A percentile compares a stretch with the other conserved stretches of the same genome.
These are phyloP conservation scores for Zhuqinia jingwanae DNA, from an alignment of 2,888 invertebrate genomes.

Conservation along the genomic window DNA sequence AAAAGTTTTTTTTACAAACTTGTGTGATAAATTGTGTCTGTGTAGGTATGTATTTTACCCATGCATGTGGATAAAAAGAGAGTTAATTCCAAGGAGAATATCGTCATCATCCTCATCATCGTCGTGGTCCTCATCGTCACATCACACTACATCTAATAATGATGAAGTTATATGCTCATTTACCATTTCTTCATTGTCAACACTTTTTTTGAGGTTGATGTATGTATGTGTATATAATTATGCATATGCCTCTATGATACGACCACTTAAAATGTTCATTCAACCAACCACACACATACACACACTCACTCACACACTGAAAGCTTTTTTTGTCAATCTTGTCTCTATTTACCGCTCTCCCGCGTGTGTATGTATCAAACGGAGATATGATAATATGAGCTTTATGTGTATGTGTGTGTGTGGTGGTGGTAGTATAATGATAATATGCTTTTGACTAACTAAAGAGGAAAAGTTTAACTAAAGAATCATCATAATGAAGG, in stretches of 20 bases:
- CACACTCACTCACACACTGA: no score
- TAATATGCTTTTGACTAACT: background rate
- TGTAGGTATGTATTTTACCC: background rate
- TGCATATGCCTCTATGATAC: no score
- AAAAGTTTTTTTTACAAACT: no score
- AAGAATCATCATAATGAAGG: slow-evolving; percentile 55
- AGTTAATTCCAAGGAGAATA: slow-evolving; percentile 3
- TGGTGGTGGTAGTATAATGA: background rate
- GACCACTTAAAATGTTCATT: no score
- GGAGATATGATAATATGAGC: background rate
- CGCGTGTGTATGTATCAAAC: background rate
- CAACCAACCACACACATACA: no score
- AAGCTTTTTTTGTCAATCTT: slow-evolving; percentile 30
- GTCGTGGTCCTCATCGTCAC: no score
- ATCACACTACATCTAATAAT: no score
- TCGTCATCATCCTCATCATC: background rate
- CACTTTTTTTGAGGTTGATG: slow-evolving; percentile 19
- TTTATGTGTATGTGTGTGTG: background rate
- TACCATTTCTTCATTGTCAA: slow-evolving; percentile 1
- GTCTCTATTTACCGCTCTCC: no score
- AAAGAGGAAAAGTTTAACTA: slow-evolving; percentile 30
- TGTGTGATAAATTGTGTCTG: no score
- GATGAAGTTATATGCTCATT: slow-evolving; percentile 24
- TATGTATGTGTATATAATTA: no score
- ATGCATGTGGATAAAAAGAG: background rate